Percentiles rank a stretch among this genome's conserved stretches.
Evolutionary conservation across 2,797 vertebrate species (phyloP).

Genomic region (Rhinatrema bivittatum): DNA sequence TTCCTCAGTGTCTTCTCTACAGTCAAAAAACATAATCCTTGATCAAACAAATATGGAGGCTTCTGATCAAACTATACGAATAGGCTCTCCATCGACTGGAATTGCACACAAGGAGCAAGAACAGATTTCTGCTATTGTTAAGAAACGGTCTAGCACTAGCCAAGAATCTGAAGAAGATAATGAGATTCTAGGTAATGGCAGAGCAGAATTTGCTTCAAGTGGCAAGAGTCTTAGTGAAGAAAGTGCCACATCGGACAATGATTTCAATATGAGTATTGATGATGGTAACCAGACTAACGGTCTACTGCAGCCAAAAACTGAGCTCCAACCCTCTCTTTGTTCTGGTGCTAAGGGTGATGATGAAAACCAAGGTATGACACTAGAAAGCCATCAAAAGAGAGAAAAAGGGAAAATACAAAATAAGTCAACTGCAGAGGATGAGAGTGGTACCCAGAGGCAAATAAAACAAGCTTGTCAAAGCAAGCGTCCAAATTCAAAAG

Average conservation of each 20-base stretch:
- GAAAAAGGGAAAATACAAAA: slow-evolving; percentile 66
- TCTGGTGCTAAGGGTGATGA: slow-evolving; percentile 66
- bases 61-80: slow-evolving; percentile 48
- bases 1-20: slow-evolving; percentile 53
- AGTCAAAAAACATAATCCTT: slow-evolving; percentile 50
- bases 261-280: slow-evolving; percentile 61
- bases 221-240: slow-evolving; percentile 62
- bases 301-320: slow-evolving; percentile 33
- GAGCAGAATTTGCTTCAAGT: slow-evolving; percentile 64
- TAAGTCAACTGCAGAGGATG: slow-evolving; percentile 69
- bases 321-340: slow-evolving; percentile 41
- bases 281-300: slow-evolving; percentile 52
- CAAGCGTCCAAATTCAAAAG: slow-evolving; percentile 79
- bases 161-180: slow-evolving; percentile 57
- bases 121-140: slow-evolving; percentile 37
- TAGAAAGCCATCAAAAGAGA: slow-evolving; percentile 76
- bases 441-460: slow-evolving; percentile 57
- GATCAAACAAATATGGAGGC: slow-evolving; percentile 58
- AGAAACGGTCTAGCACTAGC: slow-evolving; percentile 46
- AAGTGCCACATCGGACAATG: slow-evolving; percentile 56
- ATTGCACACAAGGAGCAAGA: slow-evolving; percentile 56
- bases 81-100: slow-evolving; percentile 44
- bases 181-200: slow-evolving; percentile 46
- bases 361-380: slow-evolving; percentile 54
- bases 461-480: slow-evolving; percentile 68